Conservation (phyloP, 1,140 invertebrate species). For the Cylas formicarius region DNA sequence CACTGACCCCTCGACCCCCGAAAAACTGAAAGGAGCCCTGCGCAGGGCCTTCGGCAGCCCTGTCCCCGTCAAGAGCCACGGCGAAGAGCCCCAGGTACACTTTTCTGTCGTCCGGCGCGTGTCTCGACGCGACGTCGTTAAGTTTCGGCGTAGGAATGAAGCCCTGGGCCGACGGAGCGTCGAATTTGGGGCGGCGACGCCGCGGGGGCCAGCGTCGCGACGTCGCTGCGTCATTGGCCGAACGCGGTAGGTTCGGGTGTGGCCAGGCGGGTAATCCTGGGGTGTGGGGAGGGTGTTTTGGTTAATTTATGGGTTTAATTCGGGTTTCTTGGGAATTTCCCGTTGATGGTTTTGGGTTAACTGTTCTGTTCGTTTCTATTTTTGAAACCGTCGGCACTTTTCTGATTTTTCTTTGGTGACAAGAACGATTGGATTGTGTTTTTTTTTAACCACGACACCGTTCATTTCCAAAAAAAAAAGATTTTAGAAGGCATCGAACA, state of each 20-base stretch:
- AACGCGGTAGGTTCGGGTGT: constrained; percentile 9
- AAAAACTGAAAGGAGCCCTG: constrained; percentile 17
- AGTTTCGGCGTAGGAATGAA: constrained; percentile 18
- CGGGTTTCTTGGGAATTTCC: constrained; percentile 23
- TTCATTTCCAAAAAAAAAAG: no score
- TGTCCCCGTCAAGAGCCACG: constrained; percentile 24
- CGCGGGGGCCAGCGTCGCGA: constrained; percentile 23
- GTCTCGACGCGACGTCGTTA: constrained; percentile 16
- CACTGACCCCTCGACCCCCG: constrained; percentile 41
- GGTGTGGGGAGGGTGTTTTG: constrained; percentile 9
- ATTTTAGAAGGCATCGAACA: no score
- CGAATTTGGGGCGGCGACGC: constrained; percentile 23
- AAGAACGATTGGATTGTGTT: no score
- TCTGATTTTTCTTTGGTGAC: no score
- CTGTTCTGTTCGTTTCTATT: no score
- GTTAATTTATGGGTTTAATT: constrained; percentile 34
- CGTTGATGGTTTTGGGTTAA: no score
- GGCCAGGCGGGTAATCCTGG: constrained; percentile 5
- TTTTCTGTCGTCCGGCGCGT: constrained; percentile 9
- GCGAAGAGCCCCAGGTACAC: constrained; percentile 22
- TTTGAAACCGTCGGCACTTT: no score
- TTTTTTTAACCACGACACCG: no score
- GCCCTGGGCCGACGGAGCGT: constrained; percentile 16
- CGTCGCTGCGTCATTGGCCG: constrained; percentile 28
- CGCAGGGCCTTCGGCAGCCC: constrained; percentile 17